Conservation (phyloP, 2,888 invertebrate genomes). For the Isoperla grammatica region DNA sequence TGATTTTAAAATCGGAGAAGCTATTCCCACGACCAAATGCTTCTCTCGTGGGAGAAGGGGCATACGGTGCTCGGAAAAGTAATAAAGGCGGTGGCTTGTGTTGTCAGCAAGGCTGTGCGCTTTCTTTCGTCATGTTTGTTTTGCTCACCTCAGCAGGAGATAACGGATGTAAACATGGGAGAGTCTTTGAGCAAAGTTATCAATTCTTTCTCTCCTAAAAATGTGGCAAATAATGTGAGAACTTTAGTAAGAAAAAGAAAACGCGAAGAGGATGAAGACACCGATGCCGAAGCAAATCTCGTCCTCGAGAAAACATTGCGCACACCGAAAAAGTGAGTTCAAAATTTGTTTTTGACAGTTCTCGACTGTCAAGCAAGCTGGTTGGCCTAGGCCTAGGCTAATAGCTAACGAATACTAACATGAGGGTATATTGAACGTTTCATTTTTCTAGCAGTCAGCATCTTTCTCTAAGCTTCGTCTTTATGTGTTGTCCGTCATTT, state of each 20-base stretch:
- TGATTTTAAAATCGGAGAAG: no score
- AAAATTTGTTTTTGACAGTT: constrained; percentile 16
- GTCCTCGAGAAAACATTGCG: constrained; percentile 52
- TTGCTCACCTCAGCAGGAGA: not conserved
- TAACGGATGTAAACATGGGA: not conserved
- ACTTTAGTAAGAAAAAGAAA: constrained; percentile 25
- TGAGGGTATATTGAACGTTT: no score
- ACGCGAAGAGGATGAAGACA: constrained; percentile 42
- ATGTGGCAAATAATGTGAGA: constrained; percentile 18
- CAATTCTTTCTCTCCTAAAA: not conserved
- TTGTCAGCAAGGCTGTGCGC: not conserved
- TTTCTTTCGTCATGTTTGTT: not conserved
- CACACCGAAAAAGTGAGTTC: constrained; percentile 57
- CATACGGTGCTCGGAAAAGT: no score
- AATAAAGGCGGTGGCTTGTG: not conserved
- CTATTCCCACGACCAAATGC: no score
- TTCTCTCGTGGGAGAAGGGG: no score
- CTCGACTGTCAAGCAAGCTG: not conserved
- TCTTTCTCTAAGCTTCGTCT: no score
- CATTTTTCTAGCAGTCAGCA: no score
- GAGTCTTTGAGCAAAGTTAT: not conserved
- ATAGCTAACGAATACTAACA: no score
- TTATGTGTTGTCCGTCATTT: no score
- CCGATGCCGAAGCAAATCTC: constrained; percentile 47
- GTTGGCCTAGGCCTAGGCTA: no score